phyloP scores from a whole-genome alignment of 1,140 invertebrate genomes.

The Latrodectus geometricus region DNA sequence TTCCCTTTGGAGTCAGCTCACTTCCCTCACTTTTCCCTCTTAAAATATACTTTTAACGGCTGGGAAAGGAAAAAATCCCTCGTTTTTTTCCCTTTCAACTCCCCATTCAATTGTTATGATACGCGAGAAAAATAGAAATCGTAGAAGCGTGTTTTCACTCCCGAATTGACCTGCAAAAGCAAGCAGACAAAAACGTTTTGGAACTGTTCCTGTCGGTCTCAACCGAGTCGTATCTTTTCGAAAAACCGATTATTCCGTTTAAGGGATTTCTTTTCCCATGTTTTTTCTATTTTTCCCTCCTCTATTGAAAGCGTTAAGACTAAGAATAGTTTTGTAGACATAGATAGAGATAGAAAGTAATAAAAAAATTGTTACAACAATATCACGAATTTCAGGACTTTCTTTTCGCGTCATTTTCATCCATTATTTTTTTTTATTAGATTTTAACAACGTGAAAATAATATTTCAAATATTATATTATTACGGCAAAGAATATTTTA shows the following conservation, averaged over 20 bases:
- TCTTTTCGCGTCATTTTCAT: no score
- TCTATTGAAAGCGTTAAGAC: neutral
- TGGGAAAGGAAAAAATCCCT: neutral
- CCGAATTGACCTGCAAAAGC: neutral
- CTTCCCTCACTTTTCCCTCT: neutral
- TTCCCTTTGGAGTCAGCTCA: neutral
- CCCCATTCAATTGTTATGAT: neutral
- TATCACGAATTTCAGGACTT: no score
- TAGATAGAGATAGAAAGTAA: no score
- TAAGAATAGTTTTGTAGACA: no score
- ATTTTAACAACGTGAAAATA: no score
- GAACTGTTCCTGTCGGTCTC: neutral
- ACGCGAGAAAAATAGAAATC: neutral
- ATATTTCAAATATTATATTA: no score
- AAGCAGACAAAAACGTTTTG: neutral
- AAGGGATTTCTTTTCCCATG: neutral
- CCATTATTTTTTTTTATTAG: no score
- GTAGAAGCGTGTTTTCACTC: neutral
- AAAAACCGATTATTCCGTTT: constrained; percentile 1
- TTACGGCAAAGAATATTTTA: no score
- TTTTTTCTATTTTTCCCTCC: neutral
- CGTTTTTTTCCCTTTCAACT: neutral
- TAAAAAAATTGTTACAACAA: no score
- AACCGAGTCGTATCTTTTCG: neutral
- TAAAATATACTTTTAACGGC: neutral